Evolutionary conservation across 2,113 vertebrate species (phyloP), one percentile per base, ranked within the genome.

Genomic region (Erythrocercus mccallii): DNA sequence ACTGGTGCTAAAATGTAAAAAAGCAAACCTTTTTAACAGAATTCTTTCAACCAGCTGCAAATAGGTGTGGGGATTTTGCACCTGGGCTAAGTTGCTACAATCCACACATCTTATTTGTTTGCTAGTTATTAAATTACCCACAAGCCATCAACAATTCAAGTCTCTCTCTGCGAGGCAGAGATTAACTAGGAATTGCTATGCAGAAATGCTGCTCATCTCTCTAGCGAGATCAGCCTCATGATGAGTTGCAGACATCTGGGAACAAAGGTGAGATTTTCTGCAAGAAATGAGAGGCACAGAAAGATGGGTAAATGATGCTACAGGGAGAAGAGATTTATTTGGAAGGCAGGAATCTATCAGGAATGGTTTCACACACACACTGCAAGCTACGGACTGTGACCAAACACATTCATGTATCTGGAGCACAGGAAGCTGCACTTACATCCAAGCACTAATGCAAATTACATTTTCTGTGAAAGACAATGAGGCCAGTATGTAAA

Each of bases 91-190:
- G 90, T 88, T 95, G 82, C 81, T 92, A 31, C 77, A 90, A 38
- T 92, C 94, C 69, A 91, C 31, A 62, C 72, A 80, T 77, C 90
- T 94, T 92, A 86, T 96, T 96, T 97, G 92, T 95, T 93, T 95
- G 94, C 73, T 86, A 82, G 81, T 97, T 97, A 96, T 94, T 96
- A 97, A 96, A 97, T 97, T 97, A 97, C 90, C 95, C 93, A 95
- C 81, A 82, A 95, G 88, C 82, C 90, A 96, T 92, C 92, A 83
- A 97, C 94, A 92, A 91, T 90, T 97, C 83, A 57, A 96, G 90
- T 48, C 70, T 93, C 68, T 88, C 76, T 95, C 90, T 23, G 69
- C 95, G 92, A 95, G 94, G 88, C 94, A 96, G 92, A 94, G 96
- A 96, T 97, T 97, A 97, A 95, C 81, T 33, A 82, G 86, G 92